A percentile compares a stretch with the other conserved stretches of the same genome.
Evolutionary conservation across 2,888 invertebrate species (phyloP).

Genomic region (Erebia aethiops): DNA sequence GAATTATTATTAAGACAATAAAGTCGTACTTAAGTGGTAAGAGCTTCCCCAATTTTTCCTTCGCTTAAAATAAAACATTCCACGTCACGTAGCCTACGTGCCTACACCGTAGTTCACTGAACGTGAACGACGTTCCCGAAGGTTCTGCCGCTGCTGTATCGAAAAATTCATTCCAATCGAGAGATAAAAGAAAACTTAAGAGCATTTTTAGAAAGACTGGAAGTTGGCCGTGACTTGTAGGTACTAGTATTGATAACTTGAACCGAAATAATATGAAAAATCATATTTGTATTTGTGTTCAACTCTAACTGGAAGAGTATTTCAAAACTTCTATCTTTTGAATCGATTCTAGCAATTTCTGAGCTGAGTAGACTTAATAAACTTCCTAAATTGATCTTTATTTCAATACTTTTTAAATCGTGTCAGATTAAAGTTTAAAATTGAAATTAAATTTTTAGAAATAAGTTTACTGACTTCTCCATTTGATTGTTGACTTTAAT

Average conservation of each 20-base stretch:
- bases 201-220: background rate
- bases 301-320: too few species aligned
- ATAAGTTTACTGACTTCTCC: too few species aligned
- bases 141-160: background rate
- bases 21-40: background rate
- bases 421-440: too few species aligned
- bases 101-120: background rate
- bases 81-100: conserved; percentile 28
- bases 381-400: too few species aligned
- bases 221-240: background rate
- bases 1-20: too few species aligned
- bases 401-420: too few species aligned
- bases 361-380: too few species aligned
- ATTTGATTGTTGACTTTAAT: too few species aligned
- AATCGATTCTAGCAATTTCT: too few species aligned
- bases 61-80: conserved; percentile 29
- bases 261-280: background rate
- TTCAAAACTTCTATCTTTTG: too few species aligned
- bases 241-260: background rate
- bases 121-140: conserved; percentile 3
- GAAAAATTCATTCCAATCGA: background rate
- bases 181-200: background rate
- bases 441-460: too few species aligned
- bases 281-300: too few species aligned
- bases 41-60: conserved; percentile 14